A percentile compares a stretch with the other conserved stretches of the same genome.
Evolutionary conservation across 2,797 vertebrate genomes (phyloP).

Genomic region (Pteropus rufus): DNA sequence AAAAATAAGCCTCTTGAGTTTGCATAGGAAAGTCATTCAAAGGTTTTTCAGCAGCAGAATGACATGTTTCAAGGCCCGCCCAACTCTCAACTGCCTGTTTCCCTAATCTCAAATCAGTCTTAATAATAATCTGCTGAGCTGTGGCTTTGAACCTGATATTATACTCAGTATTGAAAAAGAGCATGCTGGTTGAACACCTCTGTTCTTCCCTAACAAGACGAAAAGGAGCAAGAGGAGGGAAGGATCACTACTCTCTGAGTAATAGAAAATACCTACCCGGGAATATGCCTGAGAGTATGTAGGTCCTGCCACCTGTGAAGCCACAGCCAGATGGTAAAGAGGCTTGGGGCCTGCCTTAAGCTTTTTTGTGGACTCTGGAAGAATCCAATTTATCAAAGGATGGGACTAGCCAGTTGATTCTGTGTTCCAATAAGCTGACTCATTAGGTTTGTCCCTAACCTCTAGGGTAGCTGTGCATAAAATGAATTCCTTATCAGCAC

Average conservation of each 20-base stretch:
- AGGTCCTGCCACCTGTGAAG: not conserved
- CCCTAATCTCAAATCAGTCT: conserved; percentile 5
- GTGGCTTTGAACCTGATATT: not conserved
- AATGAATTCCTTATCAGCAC: not conserved
- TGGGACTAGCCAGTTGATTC: not conserved
- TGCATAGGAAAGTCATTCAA: conserved; percentile 9
- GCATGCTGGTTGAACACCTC: not conserved
- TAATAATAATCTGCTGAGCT: conserved; percentile 2
- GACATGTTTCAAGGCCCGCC: not conserved
- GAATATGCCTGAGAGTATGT: not conserved
- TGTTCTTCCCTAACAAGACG: not conserved
- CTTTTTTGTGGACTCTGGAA: not conserved
- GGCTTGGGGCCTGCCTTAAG: not conserved
- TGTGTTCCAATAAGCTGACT: not conserved
- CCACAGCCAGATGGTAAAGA: not conserved
- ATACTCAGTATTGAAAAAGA: not conserved
- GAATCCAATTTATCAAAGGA: not conserved
- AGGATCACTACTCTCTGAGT: not conserved
- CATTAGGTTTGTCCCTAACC: not conserved
- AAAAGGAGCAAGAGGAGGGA: not conserved
- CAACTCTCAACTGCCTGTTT: not conserved
- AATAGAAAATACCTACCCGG: not conserved
- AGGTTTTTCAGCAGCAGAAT: not conserved
- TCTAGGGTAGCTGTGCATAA: not conserved
- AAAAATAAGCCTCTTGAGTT: not conserved